Evolutionary conservation across 2,888 invertebrate species (phyloP), one percentile per base, ranked within the genome.

Genomic region (Ypsolopha sequella): DNA sequence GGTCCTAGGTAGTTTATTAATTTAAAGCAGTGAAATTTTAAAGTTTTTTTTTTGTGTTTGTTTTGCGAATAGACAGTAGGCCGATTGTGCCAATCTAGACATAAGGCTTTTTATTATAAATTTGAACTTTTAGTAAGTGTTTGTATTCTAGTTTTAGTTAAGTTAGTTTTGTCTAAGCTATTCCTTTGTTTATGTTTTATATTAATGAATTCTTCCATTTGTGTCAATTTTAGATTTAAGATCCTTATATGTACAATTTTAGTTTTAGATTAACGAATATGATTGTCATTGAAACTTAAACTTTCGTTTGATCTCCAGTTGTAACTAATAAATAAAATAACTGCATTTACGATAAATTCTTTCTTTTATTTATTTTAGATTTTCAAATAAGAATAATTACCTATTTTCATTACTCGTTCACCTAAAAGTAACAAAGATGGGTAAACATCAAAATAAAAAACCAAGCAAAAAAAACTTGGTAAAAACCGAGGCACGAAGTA

Each of bases 291-390:
- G 66, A 76, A 36, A 64, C 61, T 73, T 68, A 70, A 82, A 86
- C 86, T 86, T 86, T 86, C 85, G 68, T 77, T 82, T 85, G 86
- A 86, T 86, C 86, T 86, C 85, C 69, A 62, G 60, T 62, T 64
- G 58, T 66, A 68, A 60, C 52, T 56, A 63, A 61, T 60, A 60
- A 46, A 49, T 46, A 6, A 45, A 45, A 9, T 33, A 46, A 24
- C 8, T 33, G 6, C 34, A 35, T 7, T 11, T 36, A 34, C 10
- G 7, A 34, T 10, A 24, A 3, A 24, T 24, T 3, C 24, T 24
- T 24, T 24, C 24, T 24, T 24, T 24, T 24, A 24, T 24, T 3
- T 24, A 24, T 24, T 24, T 24, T 24, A 2, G 24, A 24, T 2
- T 24, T 24, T 24, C 24, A 24, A 24, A 24, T 3, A 24, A 24